These are phyloP conservation scores for Rhinophrynus dorsalis DNA, from an alignment of 2,797 vertebrate species.

Conservation along the genomic window DNA sequence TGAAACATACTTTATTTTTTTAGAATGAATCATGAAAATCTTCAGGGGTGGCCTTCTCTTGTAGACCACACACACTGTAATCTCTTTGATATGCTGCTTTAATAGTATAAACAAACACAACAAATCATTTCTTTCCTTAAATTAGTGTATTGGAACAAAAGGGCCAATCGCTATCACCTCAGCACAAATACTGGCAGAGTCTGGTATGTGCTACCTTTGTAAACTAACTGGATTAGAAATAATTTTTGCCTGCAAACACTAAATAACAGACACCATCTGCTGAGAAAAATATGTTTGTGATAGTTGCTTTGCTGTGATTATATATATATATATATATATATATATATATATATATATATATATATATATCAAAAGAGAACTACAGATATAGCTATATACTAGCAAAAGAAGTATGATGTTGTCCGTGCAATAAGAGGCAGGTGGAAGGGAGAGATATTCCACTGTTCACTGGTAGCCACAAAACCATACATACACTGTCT, in stretches of 20 bases:
- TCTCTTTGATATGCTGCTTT: conserved; percentile 64
- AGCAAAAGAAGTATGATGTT: too few species aligned
- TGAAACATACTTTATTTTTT: conserved; percentile 59
- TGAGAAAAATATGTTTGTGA: background rate
- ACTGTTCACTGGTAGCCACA: too few species aligned
- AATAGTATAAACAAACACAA: conserved; percentile 71
- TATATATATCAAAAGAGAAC: too few species aligned
- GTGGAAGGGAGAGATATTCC: too few species aligned
- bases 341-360: too few species aligned
- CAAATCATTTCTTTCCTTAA: conserved; percentile 57
- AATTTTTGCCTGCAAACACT: background rate
- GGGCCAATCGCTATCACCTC: conserved; percentile 53
- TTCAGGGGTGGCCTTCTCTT: conserved; percentile 69
- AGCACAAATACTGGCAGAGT: conserved; percentile 50
- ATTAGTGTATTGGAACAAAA: conserved; percentile 64
- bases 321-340: background rate
- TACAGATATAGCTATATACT: too few species aligned
- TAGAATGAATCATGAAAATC: conserved; percentile 64
- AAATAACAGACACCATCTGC: conserved; percentile 29
- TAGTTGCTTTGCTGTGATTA: background rate
- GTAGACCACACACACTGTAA: conserved; percentile 67
- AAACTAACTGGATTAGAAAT: conserved; percentile 34
- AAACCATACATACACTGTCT: too few species aligned
- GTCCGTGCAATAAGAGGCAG: too few species aligned
- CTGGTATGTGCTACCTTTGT: conserved; percentile 35